Percentiles rank a stretch among this genome's conserved stretches.
Conservation (phyloP, 1,140 invertebrate species). For the Octopus bimaculoides region DNA sequence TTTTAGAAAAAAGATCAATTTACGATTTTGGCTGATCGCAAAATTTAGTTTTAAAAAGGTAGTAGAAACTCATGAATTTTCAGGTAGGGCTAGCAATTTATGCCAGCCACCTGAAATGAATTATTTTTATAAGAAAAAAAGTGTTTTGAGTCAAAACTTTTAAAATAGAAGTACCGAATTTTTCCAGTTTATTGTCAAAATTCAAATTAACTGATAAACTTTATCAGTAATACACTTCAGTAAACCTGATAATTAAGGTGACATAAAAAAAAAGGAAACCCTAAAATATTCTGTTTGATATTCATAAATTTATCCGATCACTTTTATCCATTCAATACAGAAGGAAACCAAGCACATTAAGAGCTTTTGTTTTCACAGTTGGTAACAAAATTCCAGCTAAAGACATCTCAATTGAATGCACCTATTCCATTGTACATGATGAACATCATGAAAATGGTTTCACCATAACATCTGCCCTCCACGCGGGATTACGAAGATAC, state of each 20-base stretch:
- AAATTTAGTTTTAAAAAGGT: background rate
- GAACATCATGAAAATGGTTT: too few relatives aligned
- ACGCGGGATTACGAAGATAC: too few relatives aligned
- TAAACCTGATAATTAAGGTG: conserved; percentile 1
- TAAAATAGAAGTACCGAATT: background rate
- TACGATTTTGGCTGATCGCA: background rate
- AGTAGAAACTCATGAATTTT: background rate
- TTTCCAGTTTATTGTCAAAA: background rate
- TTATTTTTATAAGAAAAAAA: background rate
- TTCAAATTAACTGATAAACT: background rate
- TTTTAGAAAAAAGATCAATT: background rate
- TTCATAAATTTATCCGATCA: too few relatives aligned
- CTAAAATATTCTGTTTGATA: background rate
- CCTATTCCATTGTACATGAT: too few relatives aligned
- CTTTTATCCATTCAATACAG: background rate
- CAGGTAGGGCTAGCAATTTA: background rate
- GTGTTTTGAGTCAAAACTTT: too few relatives aligned
- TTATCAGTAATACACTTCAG: background rate
- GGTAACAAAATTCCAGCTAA: too few relatives aligned
- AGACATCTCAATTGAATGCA: too few relatives aligned
- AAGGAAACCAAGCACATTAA: background rate
- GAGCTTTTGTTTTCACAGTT: background rate
- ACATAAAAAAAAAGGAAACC: background rate
- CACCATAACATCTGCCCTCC: too few relatives aligned
- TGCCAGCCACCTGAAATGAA: background rate